Conservation (phyloP, 2,888 invertebrate species). For the Hanleya hanleyi region DNA sequence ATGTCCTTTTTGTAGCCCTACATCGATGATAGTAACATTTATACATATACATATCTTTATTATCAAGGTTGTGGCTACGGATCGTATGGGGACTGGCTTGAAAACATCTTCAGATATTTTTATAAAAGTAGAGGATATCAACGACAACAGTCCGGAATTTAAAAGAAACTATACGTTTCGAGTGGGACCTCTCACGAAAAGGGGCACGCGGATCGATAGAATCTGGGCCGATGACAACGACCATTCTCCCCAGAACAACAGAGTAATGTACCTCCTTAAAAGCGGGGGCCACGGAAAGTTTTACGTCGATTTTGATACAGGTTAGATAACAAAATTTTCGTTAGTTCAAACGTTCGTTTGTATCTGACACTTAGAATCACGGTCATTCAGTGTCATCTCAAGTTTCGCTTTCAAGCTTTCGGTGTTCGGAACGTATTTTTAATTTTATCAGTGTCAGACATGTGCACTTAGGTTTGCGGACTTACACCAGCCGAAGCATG, state of each 20-base stretch:
- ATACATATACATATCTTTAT: neutral
- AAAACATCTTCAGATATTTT: constrained; percentile 16
- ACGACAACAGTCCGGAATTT: constrained; percentile 30
- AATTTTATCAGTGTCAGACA: no score
- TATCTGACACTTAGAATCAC: no score
- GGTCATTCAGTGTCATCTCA: no score
- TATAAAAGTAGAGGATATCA: constrained; percentile 31
- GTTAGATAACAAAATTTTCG: no score
- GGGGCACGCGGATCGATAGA: constrained; percentile 20
- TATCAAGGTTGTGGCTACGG: constrained; percentile 24
- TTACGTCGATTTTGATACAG: constrained; percentile 26
- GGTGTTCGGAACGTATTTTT: no score
- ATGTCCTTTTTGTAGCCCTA: no score
- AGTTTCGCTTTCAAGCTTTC: no score
- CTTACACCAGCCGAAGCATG: no score
- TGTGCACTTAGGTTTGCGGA: no score
- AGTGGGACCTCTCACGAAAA: constrained; percentile 8
- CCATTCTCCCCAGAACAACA: constrained; percentile 25
- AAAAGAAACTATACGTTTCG: constrained; percentile 19
- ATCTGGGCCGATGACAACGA: constrained; percentile 29
- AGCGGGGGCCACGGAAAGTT: constrained; percentile 34
- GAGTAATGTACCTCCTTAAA: constrained; percentile 36
- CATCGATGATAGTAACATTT: no score
- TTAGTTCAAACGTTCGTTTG: no score
- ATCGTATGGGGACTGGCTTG: constrained; percentile 23